Conservation (phyloP, 2,113 vertebrate species). For the Cnemophilus loriae region DNA sequence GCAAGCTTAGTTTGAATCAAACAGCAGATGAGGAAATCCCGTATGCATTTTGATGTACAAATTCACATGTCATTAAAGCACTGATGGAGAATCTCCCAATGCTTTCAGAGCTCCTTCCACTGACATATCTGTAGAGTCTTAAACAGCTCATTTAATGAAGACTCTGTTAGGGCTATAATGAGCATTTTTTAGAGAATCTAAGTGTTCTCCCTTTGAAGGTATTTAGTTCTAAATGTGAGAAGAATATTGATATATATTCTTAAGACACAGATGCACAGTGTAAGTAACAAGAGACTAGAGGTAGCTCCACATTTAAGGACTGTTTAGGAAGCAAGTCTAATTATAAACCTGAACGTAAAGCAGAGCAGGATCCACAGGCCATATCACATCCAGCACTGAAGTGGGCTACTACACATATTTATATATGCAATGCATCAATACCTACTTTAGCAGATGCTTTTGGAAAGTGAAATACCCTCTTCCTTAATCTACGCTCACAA, state of each 20-base stretch:
- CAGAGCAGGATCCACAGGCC: neutral
- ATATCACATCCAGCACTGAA: neutral
- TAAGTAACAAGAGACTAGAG: neutral
- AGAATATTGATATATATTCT: neutral
- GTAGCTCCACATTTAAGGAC: neutral
- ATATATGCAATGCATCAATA: neutral
- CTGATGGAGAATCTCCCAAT: neutral
- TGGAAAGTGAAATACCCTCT: neutral
- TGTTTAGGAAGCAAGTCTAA: neutral
- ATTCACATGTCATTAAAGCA: neutral
- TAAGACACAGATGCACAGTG: neutral
- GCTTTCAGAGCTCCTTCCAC: neutral
- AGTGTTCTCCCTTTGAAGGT: neutral
- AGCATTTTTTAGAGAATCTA: neutral
- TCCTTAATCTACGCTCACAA: neutral
- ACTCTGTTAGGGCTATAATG: neutral
- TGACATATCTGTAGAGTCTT: neutral
- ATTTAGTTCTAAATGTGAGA: neutral
- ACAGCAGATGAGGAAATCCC: neutral
- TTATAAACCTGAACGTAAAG: neutral
- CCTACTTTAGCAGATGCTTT: neutral
- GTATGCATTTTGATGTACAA: neutral
- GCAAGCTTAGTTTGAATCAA: neutral
- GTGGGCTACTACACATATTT: neutral
- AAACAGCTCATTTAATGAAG: neutral